Evolutionary conservation across 2,888 invertebrate genomes (phyloP), one percentile per base, ranked within the genome.

Genomic region (Boloria selene): DNA sequence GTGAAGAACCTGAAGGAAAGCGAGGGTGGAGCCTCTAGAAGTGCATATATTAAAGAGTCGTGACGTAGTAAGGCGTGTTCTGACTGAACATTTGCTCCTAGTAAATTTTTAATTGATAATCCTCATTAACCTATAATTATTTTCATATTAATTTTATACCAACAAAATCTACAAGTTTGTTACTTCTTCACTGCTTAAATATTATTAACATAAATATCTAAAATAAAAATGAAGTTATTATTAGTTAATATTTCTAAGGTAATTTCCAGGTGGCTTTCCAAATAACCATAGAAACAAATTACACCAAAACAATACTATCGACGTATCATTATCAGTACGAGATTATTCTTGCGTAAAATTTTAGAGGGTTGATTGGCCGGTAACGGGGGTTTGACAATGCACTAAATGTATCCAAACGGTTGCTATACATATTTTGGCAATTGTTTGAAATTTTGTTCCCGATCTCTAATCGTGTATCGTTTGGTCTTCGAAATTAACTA

Each of bases 371-470:
- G 74, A 78, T 77, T 74, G 76, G 73, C 69, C 74, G 70, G 70
- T 73, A 76, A 73, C 74, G 75, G 79, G 79, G 80, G 79, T 83
- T 81, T 82, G 83, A 84, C 83, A 87, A 82, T 78, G 78, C 81
- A 77, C 83, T 84, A 84, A 83, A 82, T 82, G 67, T 82, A 80
- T 77, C 77, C 79, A 83, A 87, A 88, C 88, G 85, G 82, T 80
- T 82, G 75, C 80, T 80, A 77, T 75, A 84, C 80, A 81, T 82
- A 86, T 84, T 86, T 85, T 74, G 84, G 82, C 81, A 87, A 87
- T 83, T 82, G 84, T 88, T 88, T 83, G 85, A 86, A 87, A 75
- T 84, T 80, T 74, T 77, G 83, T 88, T 90, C 86, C 87, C 88
- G 87, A 78, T 81, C 79, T 72, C 71, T 76, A 81, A 81, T 64